Conservation (phyloP, 2,888 invertebrate genomes). For the Parnassius smintheus region DNA sequence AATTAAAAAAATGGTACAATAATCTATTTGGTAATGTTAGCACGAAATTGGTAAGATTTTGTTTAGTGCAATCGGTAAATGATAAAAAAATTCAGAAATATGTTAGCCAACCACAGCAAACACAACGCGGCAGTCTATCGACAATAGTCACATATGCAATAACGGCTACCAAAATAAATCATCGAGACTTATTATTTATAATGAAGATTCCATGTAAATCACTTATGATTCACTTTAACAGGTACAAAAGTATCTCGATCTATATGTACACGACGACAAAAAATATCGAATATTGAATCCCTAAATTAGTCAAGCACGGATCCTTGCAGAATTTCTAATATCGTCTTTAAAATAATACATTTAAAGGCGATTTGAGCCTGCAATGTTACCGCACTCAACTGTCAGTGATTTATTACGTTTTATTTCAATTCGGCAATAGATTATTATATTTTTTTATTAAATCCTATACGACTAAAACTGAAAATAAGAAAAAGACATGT, state of each 20-base stretch:
- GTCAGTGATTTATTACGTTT: neutral
- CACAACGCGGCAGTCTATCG: neutral
- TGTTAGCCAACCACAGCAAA: neutral
- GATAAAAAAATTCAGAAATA: neutral
- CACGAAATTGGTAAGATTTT: neutral
- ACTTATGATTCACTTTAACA: constrained; percentile 62
- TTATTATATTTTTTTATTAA: constrained; percentile 1
- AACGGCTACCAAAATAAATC: neutral
- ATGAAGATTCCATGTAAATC: constrained; percentile 39
- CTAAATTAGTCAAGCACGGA: neutral
- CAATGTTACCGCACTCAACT: constrained; percentile 3
- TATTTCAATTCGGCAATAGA: constrained; percentile 17
- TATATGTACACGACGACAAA: constrained; percentile 61
- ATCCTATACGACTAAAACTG: constrained; percentile 16
- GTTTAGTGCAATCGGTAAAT: neutral
- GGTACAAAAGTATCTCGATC: constrained; percentile 73
- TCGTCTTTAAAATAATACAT: constrained; percentile 3
- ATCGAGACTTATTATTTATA: constrained; percentile 12
- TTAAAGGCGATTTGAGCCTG: constrained; percentile 18
- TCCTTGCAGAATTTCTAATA: constrained; percentile 1
- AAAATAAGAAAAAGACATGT: neutral
- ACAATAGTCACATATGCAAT: neutral
- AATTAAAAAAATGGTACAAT: too few relatives aligned
- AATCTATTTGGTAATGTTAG: neutral
- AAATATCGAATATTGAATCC: constrained; percentile 35